Conservation (phyloP, 2,113 vertebrate species). For the Lepus americanus region DNA sequence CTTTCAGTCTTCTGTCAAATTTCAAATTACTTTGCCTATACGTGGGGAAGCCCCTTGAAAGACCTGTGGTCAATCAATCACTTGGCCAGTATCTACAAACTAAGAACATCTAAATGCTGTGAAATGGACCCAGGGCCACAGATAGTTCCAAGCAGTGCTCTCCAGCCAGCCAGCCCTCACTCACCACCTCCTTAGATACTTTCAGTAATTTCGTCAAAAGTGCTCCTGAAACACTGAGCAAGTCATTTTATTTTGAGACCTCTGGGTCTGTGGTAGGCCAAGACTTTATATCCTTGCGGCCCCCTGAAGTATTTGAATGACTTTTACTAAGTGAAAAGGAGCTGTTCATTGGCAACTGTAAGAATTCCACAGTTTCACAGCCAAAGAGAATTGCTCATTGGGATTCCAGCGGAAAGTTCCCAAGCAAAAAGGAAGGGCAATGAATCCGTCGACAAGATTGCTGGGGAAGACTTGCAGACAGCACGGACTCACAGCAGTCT, state of each 20-base stretch:
- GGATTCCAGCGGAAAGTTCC: neutral
- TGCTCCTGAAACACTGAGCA: conserved; percentile 34
- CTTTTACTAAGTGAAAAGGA: neutral
- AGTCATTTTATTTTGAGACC: conserved; percentile 54
- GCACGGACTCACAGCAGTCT: neutral
- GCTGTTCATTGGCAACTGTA: neutral
- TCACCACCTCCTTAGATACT: conserved; percentile 22
- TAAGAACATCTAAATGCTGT: neutral
- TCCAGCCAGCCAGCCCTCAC: neutral
- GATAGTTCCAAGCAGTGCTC: neutral
- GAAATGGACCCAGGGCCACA: neutral
- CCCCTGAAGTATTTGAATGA: neutral
- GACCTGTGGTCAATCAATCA: neutral
- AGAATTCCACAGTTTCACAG: neutral
- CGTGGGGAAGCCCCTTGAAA: conserved; percentile 14
- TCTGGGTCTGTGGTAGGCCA: conserved; percentile 25
- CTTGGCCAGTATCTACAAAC: conserved; percentile 30
- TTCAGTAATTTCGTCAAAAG: conserved; percentile 60
- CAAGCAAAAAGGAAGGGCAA: neutral
- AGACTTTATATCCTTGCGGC: neutral
- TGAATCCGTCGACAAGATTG: neutral
- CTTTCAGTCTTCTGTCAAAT: neutral
- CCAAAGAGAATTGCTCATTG: neutral
- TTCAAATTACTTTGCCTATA: conserved; percentile 50
- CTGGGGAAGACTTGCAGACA: neutral